Evolutionary conservation across 1,140 invertebrate species (phyloP), one percentile per base, ranked within the genome.

Genomic region (Drosophila ironensis): DNA sequence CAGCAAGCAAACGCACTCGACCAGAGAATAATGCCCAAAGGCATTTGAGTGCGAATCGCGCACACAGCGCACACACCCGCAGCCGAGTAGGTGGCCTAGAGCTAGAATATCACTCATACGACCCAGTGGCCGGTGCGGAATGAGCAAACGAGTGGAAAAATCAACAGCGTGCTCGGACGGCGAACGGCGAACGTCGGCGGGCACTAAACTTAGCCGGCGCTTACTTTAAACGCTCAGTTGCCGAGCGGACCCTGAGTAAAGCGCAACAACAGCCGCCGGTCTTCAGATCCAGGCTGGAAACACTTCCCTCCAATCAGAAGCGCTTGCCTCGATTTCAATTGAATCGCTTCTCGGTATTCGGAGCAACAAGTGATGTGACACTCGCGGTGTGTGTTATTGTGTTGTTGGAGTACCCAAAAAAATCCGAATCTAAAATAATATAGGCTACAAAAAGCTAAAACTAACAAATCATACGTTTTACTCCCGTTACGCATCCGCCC

Each of bases 101-200:
- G 64, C 59, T 71, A 70, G 78, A 82, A 82, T 78, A 82, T 82
- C 78, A 82, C 78, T 82, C 78, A 84, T 84, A 77, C 73, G 78
- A 54, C 73, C 78, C 76, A 38, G 41, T 38, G 59, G 48, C 60
- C 66, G 51, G 50, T 30, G 19, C 42, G 56, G 52, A 61, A 71
- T 69, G 77, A 76, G 73, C 68, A 82, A 84, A 71, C 60, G 78
- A 82, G 78, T 82, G 72, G 72, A 81, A 82, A 59, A 50, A 71
- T 52, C 67, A 71, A 38, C 46, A 35, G 22, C 67, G 22, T 25
- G 45, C 24, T 48, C 63, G 24, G 64, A 54, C n/a, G 19, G 30
- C 50, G 52, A 27, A 14, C 52, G 40, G 38, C 20, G 45, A 52
- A 22, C 68, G 22, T 14, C 45, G 60, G 44, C 59, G 57, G 53